These are phyloP conservation scores for Agapornis roseicollis DNA, from an alignment of 2,113 vertebrate species.

Conservation along the genomic window DNA sequence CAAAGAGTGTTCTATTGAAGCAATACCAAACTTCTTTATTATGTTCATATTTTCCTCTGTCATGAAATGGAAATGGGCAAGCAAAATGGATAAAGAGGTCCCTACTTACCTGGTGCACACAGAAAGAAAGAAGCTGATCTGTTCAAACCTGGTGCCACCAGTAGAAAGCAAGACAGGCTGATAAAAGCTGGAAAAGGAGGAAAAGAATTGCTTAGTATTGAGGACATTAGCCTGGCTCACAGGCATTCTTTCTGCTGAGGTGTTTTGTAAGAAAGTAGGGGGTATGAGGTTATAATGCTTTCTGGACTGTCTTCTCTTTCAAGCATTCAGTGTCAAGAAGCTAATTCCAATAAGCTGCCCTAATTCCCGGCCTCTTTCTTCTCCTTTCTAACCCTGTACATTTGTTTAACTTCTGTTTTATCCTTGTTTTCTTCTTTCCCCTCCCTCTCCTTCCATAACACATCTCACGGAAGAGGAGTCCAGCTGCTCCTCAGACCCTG, in stretches of 20 bases:
- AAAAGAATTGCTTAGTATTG: neutral
- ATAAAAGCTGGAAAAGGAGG: neutral
- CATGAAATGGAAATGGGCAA: neutral
- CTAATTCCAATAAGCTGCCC: neutral
- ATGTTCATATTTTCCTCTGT: neutral
- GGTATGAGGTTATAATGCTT: neutral
- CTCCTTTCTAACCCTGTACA: neutral
- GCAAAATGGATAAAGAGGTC: neutral
- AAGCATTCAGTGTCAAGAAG: neutral
- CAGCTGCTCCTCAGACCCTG: constrained; percentile 30
- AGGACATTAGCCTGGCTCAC: neutral
- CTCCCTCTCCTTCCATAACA: neutral
- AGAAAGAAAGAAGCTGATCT: neutral
- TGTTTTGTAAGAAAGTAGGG: neutral
- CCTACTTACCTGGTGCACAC: neutral
- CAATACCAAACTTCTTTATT: neutral
- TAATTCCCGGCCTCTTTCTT: neutral
- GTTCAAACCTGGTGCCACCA: neutral
- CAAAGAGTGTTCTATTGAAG: neutral
- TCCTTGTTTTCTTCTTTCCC: neutral
- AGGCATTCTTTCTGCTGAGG: neutral
- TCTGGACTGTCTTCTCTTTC: neutral
- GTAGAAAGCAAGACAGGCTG: neutral
- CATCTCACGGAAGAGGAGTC: neutral
- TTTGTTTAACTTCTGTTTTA: neutral